These are phyloP conservation scores for Cryptus viduatorius DNA, from an alignment of 2,888 invertebrate genomes.

Conservation along the genomic window DNA sequence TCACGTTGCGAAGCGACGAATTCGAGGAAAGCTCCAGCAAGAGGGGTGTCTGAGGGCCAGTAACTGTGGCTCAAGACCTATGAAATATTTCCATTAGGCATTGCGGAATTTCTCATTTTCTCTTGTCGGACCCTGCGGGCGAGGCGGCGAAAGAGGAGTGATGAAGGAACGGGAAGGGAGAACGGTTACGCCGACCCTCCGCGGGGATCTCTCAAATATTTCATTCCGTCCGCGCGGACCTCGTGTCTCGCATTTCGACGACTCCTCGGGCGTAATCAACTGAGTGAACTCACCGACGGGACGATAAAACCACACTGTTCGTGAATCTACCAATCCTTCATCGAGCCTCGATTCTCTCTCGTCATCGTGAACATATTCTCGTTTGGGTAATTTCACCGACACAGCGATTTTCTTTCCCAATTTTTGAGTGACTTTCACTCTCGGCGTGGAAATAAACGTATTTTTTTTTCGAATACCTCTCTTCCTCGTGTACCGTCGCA, in stretches of 20 bases:
- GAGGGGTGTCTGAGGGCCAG: conserved; percentile 45
- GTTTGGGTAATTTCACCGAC: not conserved
- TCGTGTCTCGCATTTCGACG: conserved; percentile 55
- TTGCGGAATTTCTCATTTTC: conserved; percentile 76
- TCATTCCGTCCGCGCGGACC: conserved; percentile 46
- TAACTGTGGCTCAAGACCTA: conserved; percentile 67
- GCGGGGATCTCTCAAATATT: conserved; percentile 47
- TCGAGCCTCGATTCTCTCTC: conserved; percentile 32
- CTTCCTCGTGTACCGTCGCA: conserved; percentile 35
- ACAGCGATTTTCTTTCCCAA: not conserved
- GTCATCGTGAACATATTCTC: not conserved
- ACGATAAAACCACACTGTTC: conserved; percentile 35
- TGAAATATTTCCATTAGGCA: conserved; percentile 79
- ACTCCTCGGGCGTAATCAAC: conserved; percentile 58
- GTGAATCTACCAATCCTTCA: conserved; percentile 28
- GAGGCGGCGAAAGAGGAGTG: not conserved
- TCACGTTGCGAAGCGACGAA: not conserved
- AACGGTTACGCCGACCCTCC: conserved; percentile 23
- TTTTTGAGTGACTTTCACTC: conserved; percentile 24
- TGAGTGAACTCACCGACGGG: conserved; percentile 41
- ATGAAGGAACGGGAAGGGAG: not conserved
- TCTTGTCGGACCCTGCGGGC: conserved; percentile 30
- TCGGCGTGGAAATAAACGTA: conserved; percentile 33
- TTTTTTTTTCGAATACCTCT: conserved; percentile 17
- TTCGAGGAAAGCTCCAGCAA: not conserved